These are phyloP conservation scores for Trissolcus basalis DNA, from an alignment of 1,140 invertebrate species.

Conservation along the genomic window DNA sequence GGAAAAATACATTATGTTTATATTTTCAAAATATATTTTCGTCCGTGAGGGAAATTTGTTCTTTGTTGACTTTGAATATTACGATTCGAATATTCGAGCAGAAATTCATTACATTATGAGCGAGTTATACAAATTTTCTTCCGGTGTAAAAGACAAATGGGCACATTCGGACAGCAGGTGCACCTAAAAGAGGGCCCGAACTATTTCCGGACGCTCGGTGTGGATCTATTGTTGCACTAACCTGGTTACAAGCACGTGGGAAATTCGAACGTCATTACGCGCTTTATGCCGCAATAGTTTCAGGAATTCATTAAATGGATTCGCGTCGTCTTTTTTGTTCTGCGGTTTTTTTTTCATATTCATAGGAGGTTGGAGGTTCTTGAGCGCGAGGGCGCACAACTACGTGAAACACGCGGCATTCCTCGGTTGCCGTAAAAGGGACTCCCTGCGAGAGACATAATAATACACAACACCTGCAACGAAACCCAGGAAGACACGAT, in stretches of 20 bases:
- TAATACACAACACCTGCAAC: slow-evolving; percentile 30
- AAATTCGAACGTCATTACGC: slow-evolving; percentile 52
- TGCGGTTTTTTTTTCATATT: too few species aligned
- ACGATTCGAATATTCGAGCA: too few species aligned
- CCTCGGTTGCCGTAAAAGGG: slow-evolving; percentile 25
- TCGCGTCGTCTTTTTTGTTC: slow-evolving; percentile 24
- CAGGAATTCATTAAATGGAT: slow-evolving; percentile 46
- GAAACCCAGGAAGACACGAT: slow-evolving; percentile 30
- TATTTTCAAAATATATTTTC: too few species aligned
- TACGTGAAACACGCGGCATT: slow-evolving; percentile 39
- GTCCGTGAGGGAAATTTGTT: too few species aligned
- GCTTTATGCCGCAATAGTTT: slow-evolving; percentile 41
- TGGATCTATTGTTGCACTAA: slow-evolving; percentile 52
- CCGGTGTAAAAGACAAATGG: slow-evolving; percentile 41
- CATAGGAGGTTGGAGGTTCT: too few species aligned
- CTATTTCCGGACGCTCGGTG: slow-evolving; percentile 45
- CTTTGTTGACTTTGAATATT: too few species aligned
- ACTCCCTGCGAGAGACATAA: slow-evolving; percentile 4
- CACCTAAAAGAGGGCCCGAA: slow-evolving; percentile 24
- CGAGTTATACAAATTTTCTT: slow-evolving; percentile 28
- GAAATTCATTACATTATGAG: too few species aligned
- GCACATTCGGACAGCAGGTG: slow-evolving; percentile 44
- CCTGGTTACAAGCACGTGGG: slow-evolving; percentile 57
- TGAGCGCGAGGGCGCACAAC: slow-evolving; percentile 22
- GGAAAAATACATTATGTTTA: too few species aligned